Evolutionary conservation across 2,797 vertebrate species (phyloP).

Genomic region (Sebastes jordani): DNA sequence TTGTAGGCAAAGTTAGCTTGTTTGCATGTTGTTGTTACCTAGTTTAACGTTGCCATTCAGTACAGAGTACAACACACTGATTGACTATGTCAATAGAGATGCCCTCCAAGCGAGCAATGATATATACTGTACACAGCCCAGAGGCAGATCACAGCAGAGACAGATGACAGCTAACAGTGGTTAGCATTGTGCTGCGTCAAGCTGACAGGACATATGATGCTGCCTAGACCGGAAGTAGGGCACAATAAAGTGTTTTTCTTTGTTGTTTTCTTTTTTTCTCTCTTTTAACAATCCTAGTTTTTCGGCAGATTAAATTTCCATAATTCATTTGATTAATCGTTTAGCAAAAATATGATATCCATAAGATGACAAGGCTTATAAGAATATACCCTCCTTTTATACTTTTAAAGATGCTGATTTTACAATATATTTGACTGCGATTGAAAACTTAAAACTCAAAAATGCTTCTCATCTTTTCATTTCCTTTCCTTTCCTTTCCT

Average conservation of each 20-base stretch:
- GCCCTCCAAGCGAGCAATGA: background rate
- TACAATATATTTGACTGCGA: too few species aligned
- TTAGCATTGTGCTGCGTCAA: slow-evolving; percentile 42
- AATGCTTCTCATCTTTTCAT: too few species aligned
- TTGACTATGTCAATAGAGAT: background rate
- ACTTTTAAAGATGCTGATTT: too few species aligned
- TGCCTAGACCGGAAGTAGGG: slow-evolving; percentile 27
- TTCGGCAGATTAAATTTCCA: too few species aligned
- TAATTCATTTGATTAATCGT: too few species aligned
- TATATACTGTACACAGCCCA: background rate
- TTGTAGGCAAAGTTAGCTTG: background rate
- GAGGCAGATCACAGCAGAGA: background rate
- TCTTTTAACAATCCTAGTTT: too few species aligned
- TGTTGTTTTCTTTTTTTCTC: background rate
- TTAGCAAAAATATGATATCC: too few species aligned
- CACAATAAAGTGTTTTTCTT: background rate
- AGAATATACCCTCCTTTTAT: too few species aligned
- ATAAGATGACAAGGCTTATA: too few species aligned
- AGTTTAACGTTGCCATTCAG: background rate
- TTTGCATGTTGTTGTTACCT: too few species aligned
- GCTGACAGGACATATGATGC: background rate
- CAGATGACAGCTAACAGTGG: slow-evolving; percentile 29
- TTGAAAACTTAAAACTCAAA: too few species aligned
- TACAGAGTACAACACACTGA: background rate
- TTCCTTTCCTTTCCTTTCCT: too few species aligned